Base-by-base conservation (phyloP, 2,888 invertebrate genomes). In the Epinotia brunnichana region DNA sequence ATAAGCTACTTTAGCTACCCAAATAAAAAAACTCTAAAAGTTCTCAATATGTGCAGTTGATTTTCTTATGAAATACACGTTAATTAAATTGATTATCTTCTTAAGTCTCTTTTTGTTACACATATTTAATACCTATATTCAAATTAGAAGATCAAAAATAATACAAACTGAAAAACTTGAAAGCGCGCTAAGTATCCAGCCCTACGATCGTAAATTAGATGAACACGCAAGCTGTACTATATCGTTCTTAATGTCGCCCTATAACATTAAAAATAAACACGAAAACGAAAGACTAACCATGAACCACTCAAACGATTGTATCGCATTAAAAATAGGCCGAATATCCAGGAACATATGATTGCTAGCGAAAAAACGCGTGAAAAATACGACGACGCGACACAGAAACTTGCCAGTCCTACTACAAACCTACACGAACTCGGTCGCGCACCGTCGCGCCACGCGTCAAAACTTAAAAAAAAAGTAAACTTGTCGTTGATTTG, bases 191-290 rank as follows among this genome's bases (percentile, higher is more conserved):
- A 48, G n/a, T n/a, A 7, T n/a, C 48, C n/a, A n/a, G n/a, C n/a
- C n/a, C n/a, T n/a, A 48, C 11, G 24, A 5, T 62, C 24, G 13
- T 48, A 48, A 48, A 48, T 62, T n/a, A 41, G n/a, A 24, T 24
- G 48, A 35, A 48, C 44, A 48, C 62, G 62, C 29, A 62, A 62
- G n/a, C 48, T 24, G 48, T 48, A 24, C 48, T 29, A 17, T 21
- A 10, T 21, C 7, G 10, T 21, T 35, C 41, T 41, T 66, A 66
- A 54, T 41, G 39, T 53, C 64, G 57, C 48, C 53, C 54, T 41
- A 56, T 66, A 66, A 66, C 66, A 66, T 66, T 41, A 54, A 66
- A 66, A 66, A 66, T 66, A 66, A 66, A 66, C 66, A 66, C 56
- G 66, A 13, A n/a, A 66, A 24, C 39, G 64, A 66, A 66, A 56